Evolutionary conservation across 35 echinoderm and acorn worm genomes (phyloP).

Genomic region (Acanthaster planci): DNA sequence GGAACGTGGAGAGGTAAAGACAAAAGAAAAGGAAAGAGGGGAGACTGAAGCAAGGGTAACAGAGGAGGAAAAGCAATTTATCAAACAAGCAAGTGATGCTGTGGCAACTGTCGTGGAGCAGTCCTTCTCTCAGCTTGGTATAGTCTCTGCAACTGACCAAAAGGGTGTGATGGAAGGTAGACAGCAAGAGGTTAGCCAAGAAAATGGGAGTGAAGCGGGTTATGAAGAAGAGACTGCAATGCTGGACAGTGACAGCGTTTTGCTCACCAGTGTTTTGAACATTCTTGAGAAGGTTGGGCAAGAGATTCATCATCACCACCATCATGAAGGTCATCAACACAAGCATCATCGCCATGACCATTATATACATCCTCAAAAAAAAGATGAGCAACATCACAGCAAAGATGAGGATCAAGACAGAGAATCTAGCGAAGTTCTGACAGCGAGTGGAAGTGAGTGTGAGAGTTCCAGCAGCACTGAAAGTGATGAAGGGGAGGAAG

Average conservation of each 20-base stretch:
- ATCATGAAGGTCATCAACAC: neutral
- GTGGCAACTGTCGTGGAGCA: too few relatives aligned
- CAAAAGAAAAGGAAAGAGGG: neutral
- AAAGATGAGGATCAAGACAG: neutral
- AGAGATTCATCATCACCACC: slow-evolving; percentile 4
- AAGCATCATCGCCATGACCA: neutral
- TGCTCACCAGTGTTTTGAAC: neutral
- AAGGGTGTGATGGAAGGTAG: too few relatives aligned
- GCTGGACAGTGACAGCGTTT: neutral
- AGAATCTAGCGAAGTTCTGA: neutral
- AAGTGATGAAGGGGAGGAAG: slow-evolving; percentile 50
- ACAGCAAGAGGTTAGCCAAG: neutral
- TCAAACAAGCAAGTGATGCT: too few relatives aligned
- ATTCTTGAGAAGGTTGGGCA: neutral
- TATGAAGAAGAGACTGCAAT: neutral
- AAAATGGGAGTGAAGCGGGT: neutral
- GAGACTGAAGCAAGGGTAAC: neutral
- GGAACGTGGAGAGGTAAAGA: neutral
- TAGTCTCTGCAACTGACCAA: too few relatives aligned
- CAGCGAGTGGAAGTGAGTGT: slow-evolving; percentile 8
- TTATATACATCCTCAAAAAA: neutral
- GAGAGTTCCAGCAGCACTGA: slow-evolving; percentile 20
- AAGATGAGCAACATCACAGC: neutral
- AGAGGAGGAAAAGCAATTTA: neutral
- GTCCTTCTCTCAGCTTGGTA: too few relatives aligned